Conservation (phyloP, 2,888 invertebrate genomes). For the Idaea dimidiata region DNA sequence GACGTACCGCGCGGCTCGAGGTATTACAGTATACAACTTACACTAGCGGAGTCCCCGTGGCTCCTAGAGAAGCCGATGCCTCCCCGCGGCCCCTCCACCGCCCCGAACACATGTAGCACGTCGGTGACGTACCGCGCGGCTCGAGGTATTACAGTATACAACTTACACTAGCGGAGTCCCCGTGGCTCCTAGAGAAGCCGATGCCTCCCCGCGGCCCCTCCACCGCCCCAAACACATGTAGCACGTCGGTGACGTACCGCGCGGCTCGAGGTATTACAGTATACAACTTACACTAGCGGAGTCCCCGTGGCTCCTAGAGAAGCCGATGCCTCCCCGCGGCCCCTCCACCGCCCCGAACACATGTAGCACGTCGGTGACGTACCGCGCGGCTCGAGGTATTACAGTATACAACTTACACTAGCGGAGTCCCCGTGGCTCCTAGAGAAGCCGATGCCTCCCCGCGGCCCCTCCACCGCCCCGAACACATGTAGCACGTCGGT, state of each 20-base stretch:
- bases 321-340: conserved; percentile 85
- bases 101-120: too few relatives aligned
- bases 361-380: conserved; percentile 90
- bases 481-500: conserved; percentile 89
- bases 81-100: too few relatives aligned
- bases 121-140: conserved; percentile 93
- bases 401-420: too few relatives aligned
- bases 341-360: conserved; percentile 86
- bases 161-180: too few relatives aligned
- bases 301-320: conserved; percentile 66
- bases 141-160: too few relatives aligned
- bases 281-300: too few relatives aligned
- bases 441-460: conserved; percentile 88
- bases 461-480: conserved; percentile 83
- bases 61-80: too few relatives aligned
- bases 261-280: conserved; percentile 87
- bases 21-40: too few relatives aligned
- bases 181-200: too few relatives aligned
- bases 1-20: too few relatives aligned
- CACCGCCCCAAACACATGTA: conserved; percentile 89
- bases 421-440: too few relatives aligned
- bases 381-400: conserved; percentile 88
- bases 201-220: conserved; percentile 83
- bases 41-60: too few relatives aligned
- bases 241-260: conserved; percentile 90